phyloP scores from a whole-genome alignment of 2,888 invertebrate genomes.

The Tetragonisca angustula region DNA sequence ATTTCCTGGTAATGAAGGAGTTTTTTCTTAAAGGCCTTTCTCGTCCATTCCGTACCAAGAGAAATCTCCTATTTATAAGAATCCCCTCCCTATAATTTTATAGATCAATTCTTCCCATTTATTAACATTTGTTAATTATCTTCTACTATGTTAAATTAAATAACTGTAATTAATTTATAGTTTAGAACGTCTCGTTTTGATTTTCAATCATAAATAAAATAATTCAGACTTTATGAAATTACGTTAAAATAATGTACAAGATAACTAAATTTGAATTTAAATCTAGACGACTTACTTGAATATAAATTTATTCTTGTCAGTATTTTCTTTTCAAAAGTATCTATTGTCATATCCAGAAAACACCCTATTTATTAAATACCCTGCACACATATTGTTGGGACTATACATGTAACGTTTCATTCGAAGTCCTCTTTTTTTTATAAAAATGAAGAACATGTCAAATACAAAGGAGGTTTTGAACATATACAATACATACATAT shows the following conservation, averaged over 20 bases:
- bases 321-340: background rate
- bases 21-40: no score
- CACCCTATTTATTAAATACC: slow-evolving; percentile 50
- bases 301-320: background rate
- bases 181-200: slow-evolving; percentile 19
- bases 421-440: slow-evolving; percentile 18
- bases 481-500: slow-evolving; percentile 46
- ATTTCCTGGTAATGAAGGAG: slow-evolving; percentile 22
- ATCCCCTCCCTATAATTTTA: background rate
- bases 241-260: background rate
- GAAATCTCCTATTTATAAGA: background rate
- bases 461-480: slow-evolving; percentile 45
- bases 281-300: background rate
- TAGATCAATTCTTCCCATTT: slow-evolving; percentile 16
- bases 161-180: slow-evolving; percentile 15
- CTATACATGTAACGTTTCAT: slow-evolving; percentile 5
- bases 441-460: slow-evolving; percentile 45
- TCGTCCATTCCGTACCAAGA: background rate
- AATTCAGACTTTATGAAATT: slow-evolving; percentile 9
- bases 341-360: slow-evolving; percentile 35
- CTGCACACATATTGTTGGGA: slow-evolving; percentile 13
- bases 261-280: background rate
- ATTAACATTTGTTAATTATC: background rate
- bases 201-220: background rate
- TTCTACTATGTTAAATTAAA: slow-evolving; percentile 7